Conservation (phyloP, 1,140 invertebrate species). For the Pseudomyrmex dendroicus region DNA sequence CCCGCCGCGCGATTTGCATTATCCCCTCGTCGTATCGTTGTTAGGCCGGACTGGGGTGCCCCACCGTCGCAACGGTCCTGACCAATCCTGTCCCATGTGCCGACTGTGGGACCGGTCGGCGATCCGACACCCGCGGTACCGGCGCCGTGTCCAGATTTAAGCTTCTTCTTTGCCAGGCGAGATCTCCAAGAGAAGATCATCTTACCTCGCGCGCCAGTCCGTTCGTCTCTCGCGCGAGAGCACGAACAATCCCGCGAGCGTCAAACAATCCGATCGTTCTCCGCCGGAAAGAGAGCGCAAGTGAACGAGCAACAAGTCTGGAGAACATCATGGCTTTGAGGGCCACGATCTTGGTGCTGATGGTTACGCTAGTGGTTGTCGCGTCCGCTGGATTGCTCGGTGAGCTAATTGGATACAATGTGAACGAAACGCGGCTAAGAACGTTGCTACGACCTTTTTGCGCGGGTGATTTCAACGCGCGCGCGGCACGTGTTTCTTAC, state of each 20-base stretch:
- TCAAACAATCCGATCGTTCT: slow-evolving; percentile 45
- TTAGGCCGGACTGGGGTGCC: slow-evolving; percentile 64
- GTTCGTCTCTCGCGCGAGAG: slow-evolving; percentile 21
- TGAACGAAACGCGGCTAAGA: slow-evolving; percentile 17
- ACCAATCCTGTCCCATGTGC: slow-evolving; percentile 79
- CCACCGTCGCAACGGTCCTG: slow-evolving; percentile 72
- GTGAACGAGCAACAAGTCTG: neutral
- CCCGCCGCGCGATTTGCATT: slow-evolving; percentile 67
- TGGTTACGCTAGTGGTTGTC: slow-evolving; percentile 72
- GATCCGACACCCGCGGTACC: slow-evolving; percentile 76
- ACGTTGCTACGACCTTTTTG: neutral
- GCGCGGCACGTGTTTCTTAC: slow-evolving; percentile 8
- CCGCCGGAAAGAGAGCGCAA: neutral
- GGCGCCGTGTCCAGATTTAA: slow-evolving; percentile 81
- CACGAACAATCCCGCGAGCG: slow-evolving; percentile 26
- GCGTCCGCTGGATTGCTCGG: slow-evolving; percentile 82
- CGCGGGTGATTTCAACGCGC: neutral
- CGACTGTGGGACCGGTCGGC: slow-evolving; percentile 73
- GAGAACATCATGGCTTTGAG: slow-evolving; percentile 69
- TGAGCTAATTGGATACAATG: slow-evolving; percentile 71
- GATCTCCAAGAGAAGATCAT: slow-evolving; percentile 70
- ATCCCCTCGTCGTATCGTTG: slow-evolving; percentile 66
- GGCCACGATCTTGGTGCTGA: slow-evolving; percentile 73
- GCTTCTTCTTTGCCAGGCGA: slow-evolving; percentile 80
- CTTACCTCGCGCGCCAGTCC: slow-evolving; percentile 40